phyloP scores from a whole-genome alignment of 1,140 invertebrate species.

The Ceratina japonica region DNA sequence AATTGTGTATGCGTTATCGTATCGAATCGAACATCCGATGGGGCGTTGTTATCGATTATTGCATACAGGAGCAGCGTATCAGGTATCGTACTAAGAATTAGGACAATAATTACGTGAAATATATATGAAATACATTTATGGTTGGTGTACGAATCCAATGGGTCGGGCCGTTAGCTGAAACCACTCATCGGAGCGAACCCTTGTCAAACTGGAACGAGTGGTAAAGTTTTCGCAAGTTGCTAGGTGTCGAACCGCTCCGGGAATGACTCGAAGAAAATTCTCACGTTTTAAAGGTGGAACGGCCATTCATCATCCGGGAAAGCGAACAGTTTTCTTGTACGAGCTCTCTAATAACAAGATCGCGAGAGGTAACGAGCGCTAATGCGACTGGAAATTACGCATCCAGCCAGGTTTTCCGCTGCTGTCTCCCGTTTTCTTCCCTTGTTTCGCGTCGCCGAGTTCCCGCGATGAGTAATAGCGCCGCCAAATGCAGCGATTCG shows the following conservation, averaged over 20 bases:
- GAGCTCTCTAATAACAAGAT: conserved; percentile 53
- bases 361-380: conserved; percentile 50
- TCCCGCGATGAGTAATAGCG: conserved; percentile 39
- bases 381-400: conserved; percentile 54
- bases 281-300: background rate
- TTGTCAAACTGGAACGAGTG: background rate
- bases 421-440: background rate
- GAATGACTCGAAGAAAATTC: conserved; percentile 9
- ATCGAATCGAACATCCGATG: no score
- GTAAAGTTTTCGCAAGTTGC: background rate
- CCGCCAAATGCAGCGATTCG: conserved; percentile 44
- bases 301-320: conserved; percentile 49
- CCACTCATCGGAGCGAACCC: background rate
- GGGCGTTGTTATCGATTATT: no score
- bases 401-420: conserved; percentile 9
- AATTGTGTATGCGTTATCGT: no score
- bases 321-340: conserved; percentile 39
- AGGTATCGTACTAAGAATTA: no score
- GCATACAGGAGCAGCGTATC: no score
- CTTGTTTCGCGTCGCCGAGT: background rate
- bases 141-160: no score
- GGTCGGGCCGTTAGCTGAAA: background rate
- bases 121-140: no score
- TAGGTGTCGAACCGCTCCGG: background rate
- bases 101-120: no score